Conservation (phyloP, 2,113 vertebrate species). For the human (Homo sapiens) region GRCh38 chr11:62021001-62021500, state of each 20-base stretch:
- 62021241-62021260: not conserved
- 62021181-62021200: not conserved
- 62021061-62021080: not conserved
- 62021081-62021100: not conserved
- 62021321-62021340: not conserved
- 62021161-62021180: not conserved
- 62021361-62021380: not conserved
- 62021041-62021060: not conserved
- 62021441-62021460: not conserved
- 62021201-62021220: accelerated
- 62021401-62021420: not conserved
- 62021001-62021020: not conserved
- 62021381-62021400: not conserved
- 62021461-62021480: not conserved
- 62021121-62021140: not conserved
- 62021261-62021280: not conserved
- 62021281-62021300: not conserved
- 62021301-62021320: not conserved
- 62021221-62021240: not conserved
- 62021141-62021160: not conserved
- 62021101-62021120: not conserved
- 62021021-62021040: not conserved
- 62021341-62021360: not conserved
- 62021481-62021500: not conserved
- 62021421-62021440: not conserved